Conservation (phyloP, 2,113 vertebrate species). For the Polyodon spathula region DNA sequence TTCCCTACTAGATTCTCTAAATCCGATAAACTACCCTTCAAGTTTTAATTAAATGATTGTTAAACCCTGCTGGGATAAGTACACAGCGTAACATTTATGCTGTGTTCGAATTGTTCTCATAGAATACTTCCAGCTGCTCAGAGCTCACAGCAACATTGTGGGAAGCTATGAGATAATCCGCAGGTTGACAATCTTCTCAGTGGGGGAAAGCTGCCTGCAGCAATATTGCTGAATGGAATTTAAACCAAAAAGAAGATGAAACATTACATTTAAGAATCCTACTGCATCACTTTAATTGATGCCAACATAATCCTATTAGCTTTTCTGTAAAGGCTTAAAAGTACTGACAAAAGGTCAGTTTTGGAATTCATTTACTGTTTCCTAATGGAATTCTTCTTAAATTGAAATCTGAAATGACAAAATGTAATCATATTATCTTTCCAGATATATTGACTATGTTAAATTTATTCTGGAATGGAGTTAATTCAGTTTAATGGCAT, state of each 20-base stretch:
- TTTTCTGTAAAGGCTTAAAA: slow-evolving; percentile 11
- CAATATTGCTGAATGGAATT: not conserved
- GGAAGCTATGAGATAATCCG: not conserved
- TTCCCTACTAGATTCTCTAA: not conserved
- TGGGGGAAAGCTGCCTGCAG: not conserved
- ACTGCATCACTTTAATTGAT: slow-evolving; percentile 22
- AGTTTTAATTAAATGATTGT: not conserved
- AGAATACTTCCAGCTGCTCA: not conserved
- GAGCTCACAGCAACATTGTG: not conserved
- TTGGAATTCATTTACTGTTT: slow-evolving; percentile 16
- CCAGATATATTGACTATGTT: too few species aligned
- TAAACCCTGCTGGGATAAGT: not conserved
- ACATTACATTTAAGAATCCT: not conserved
- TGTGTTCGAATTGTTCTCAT: not conserved
- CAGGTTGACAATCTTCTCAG: not conserved
- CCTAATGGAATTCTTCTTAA: slow-evolving; percentile 19
- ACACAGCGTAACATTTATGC: not conserved
- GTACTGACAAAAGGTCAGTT: slow-evolving; percentile 21
- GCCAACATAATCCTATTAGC: slow-evolving; percentile 25
- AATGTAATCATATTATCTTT: slow-evolving; percentile 21
- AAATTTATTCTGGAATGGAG: too few species aligned
- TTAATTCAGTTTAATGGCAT: too few species aligned
- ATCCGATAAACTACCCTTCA: not conserved
- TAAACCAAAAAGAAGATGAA: slow-evolving; percentile 1
- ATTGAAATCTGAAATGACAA: slow-evolving; percentile 13